Evolutionary conservation across 2,113 vertebrate genomes (phyloP).

Genomic region (Stigmatopora argus): DNA sequence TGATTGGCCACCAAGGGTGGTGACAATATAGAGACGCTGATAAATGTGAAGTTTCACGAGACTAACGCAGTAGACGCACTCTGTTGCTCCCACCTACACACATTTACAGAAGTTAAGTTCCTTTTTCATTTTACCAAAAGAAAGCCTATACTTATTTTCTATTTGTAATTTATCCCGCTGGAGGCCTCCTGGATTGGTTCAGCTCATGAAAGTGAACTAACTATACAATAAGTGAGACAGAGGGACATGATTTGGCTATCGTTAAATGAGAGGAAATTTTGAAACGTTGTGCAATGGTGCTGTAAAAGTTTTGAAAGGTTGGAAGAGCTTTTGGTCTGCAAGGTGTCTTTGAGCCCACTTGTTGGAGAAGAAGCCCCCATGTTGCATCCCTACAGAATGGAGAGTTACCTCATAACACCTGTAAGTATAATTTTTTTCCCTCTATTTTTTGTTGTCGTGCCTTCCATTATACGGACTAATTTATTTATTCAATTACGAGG

Average conservation of each 20-base stretch:
- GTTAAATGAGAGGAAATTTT: conserved; percentile 76
- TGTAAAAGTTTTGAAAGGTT: conserved; percentile 75
- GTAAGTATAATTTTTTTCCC: conserved; percentile 63
- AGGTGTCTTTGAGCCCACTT: conserved; percentile 51
- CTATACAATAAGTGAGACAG: conserved; percentile 38
- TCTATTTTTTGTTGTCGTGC: not conserved
- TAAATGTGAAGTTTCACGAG: conserved; percentile 65
- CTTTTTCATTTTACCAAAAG: conserved; percentile 52
- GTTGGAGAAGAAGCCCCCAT: conserved; percentile 68
- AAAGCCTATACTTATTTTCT: conserved; percentile 31
- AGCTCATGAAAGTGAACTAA: conserved; percentile 14
- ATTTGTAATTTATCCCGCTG: conserved; percentile 13
- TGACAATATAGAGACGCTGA: conserved; percentile 58
- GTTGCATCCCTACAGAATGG: conserved; percentile 79
- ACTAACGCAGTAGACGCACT: conserved; percentile 53
- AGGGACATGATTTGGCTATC: conserved; percentile 52
- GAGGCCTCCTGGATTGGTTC: conserved; percentile 25
- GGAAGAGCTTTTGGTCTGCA: conserved; percentile 59
- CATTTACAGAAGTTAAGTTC: conserved; percentile 64
- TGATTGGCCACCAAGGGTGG: conserved; percentile 66
- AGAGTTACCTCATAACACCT: conserved; percentile 75
- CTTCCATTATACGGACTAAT: too few relatives aligned
- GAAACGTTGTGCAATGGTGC: conserved; percentile 76
- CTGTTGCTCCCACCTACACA: conserved; percentile 57
- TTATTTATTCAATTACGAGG: too few relatives aligned